Evolutionary conservation across 2,888 invertebrate genomes (phyloP), one percentile per base, ranked within the genome.

Genomic region (Cephus runcator): DNA sequence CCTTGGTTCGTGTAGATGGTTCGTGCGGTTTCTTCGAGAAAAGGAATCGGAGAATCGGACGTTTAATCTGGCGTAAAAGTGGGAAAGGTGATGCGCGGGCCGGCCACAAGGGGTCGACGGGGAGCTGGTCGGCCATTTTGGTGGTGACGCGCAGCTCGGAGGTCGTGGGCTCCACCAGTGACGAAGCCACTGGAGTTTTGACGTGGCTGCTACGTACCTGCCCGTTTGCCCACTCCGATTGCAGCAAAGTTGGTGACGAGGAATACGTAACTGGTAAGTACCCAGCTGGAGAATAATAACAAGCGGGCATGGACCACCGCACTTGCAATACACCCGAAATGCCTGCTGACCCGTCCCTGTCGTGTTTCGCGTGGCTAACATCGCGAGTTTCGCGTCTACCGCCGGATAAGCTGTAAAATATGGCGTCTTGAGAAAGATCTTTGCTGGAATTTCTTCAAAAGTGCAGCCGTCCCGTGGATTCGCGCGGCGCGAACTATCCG

Each of bases 181-280:
- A 95, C 95, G 95, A 95, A 93, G 95, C 95, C 94, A 95, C 94
- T 95, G 95, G 95, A 94, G 95, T 95, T 95, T 96, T 96, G 96
- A 96, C 96, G 96, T 96, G 96, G 96, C 96, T 95, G 94, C 96
- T 97, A 97, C 97, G 96, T 97, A 96, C 96, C 94, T 95, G 95
- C 95, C 94, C 95, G 94, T 95, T 96, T 96, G 95, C 96, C 96
- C 96, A 96, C 95, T 96, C 96, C 96, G 95, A 96, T 96, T 95
- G 96, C 96, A 95, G 96, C 96, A 96, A 96, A 96, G 94, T 95
- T 95, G 95, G 96, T 96, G 96, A 97, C 96, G 96, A 96, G 95
- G 96, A 96, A 96, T 96, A 96, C 96, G 96, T 96, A 97, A 96
- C 96, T 95, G 95, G 95, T 96, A 95, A 95, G 95, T 95, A 95